Base-by-base conservation (phyloP, 2,888 invertebrate species). In the Allygus modestus region DNA sequence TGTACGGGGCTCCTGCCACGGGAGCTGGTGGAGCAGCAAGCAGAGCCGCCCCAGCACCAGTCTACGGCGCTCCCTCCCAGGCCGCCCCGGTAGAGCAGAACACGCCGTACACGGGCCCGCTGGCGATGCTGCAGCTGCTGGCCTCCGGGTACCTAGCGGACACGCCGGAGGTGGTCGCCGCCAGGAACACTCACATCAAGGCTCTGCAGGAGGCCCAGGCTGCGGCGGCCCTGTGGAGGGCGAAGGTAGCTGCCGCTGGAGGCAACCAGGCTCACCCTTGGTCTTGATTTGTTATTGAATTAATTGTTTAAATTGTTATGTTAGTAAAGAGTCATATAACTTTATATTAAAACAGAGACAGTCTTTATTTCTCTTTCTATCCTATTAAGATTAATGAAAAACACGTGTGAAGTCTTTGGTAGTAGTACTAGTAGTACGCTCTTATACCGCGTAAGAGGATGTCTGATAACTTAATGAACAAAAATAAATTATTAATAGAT, bases 201-300 rank as follows among this genome's bases (percentile, higher is more conserved):
- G 69, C 69, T n/a, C 69, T 69, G n/a, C 31, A 28, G 31, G 69
- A 69, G 69, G 69, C 69, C 17, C 33, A 33, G 69, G 69, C 69
- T 5, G 69, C 69, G 23, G 33, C 28, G 15, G 33, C 69, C 2
- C 33, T 4, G 31, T 33, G 33, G 69, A 69, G 54, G 23, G 54
- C 54, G 7, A 54, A 23, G 23, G 20, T 20, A 20, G 7, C 54
- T 11, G 54, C 20, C 20, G 54, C 54, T 9, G 20, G 11, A 12
- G 54, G 5, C 23, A 20, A 1, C 5, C 1, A 54, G 20, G 54
- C 54, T 23, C 54, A 54, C 20, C 54, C 20, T 23, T 54, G 54
- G 54, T 2, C 20, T 9, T 54, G 23, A 23, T 54, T 54, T 9
- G 1, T 9, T 46, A 46, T 46, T 51, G n/a, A n/a, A 20, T 54